Conservation (phyloP, 2,113 vertebrate species). For the Chloropsis cyanopogon region DNA sequence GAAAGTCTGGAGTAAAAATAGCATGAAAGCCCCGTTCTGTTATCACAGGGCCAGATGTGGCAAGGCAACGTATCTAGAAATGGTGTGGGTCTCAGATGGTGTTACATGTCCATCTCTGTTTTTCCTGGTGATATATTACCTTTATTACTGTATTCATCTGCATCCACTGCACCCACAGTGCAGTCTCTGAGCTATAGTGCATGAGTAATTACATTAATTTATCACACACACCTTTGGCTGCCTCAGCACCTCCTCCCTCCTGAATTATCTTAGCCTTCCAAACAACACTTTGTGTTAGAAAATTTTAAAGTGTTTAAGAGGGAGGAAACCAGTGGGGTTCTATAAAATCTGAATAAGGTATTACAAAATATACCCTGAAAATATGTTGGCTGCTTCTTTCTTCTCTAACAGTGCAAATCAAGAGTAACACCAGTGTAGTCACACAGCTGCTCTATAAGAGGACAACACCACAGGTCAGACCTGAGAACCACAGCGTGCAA, state of each 20-base stretch:
- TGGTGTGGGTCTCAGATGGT: slow-evolving; percentile 1
- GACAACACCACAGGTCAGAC: not conserved
- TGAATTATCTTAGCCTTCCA: not conserved
- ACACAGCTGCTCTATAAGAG: not conserved
- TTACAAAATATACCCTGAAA: not conserved
- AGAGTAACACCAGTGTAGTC: not conserved
- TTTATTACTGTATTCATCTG: not conserved
- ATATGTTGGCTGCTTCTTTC: not conserved
- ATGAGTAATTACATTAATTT: slow-evolving; percentile 20
- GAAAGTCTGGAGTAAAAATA: slow-evolving; percentile 40
- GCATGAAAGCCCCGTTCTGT: slow-evolving; percentile 2
- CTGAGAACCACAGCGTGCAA: not conserved
- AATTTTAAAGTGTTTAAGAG: not conserved
- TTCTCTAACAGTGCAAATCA: not conserved
- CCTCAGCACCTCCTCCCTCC: not conserved
- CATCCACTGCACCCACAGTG: not conserved
- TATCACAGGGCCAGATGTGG: not conserved
- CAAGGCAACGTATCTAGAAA: not conserved
- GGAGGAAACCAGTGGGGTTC: not conserved
- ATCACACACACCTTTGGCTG: not conserved
- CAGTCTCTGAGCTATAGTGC: not conserved
- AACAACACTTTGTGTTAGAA: not conserved
- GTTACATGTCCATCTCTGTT: not conserved
- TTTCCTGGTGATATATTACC: not conserved
- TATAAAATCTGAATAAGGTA: not conserved